A percentile compares a stretch with the other conserved stretches of the same genome.
These are phyloP conservation scores for Erythrolamprus reginae DNA, from an alignment of 2,113 vertebrate species.

Conservation along the genomic window DNA sequence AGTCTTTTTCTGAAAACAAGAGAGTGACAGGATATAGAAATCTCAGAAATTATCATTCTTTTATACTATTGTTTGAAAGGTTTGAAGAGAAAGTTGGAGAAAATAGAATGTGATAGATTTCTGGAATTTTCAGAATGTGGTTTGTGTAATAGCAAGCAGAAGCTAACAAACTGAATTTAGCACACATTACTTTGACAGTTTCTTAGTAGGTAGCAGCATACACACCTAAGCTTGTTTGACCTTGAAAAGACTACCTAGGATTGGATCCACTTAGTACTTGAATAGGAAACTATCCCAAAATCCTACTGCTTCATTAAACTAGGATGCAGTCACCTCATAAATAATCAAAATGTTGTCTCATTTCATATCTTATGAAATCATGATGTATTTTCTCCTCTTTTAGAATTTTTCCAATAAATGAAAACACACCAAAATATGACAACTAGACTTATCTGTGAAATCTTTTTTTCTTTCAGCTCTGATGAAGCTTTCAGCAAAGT, in stretches of 20 bases:
- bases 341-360: neutral
- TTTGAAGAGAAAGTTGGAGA: neutral
- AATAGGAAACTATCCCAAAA: neutral
- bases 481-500: slow-evolving; percentile 93
- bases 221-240: neutral
- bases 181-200: neutral
- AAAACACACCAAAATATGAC: slow-evolving; percentile 1
- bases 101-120: neutral
- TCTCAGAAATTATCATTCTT: neutral
- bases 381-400: neutral
- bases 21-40: neutral
- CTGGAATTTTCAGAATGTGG: neutral
- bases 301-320: neutral
- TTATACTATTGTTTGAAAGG: neutral
- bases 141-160: too few relatives aligned
- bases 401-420: slow-evolving; percentile 33
- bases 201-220: neutral
- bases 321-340: neutral
- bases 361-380: neutral
- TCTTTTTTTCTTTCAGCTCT: slow-evolving; percentile 72
- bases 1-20: neutral
- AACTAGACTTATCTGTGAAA: slow-evolving; percentile 43
- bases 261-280: neutral
- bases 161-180: neutral
- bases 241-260: neutral